Percentiles rank a stretch among this genome's conserved stretches.
Conservation (phyloP, 2,113 vertebrate genomes). For the Thymallus thymallus region DNA sequence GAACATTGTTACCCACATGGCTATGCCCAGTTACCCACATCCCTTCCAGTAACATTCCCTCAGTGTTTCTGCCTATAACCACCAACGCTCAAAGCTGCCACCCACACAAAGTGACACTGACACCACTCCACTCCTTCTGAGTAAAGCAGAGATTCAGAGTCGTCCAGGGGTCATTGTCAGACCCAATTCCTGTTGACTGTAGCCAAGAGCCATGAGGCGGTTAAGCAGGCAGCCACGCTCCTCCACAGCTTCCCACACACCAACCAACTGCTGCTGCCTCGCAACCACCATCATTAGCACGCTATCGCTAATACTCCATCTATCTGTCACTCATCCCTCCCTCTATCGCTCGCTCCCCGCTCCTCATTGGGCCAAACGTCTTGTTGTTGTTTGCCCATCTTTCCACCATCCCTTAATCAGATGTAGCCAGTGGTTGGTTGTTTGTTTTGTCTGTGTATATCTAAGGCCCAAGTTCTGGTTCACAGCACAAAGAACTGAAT, state of each 20-base stretch:
- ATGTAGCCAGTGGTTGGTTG: not conserved
- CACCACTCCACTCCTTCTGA: not conserved
- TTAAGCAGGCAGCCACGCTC: not conserved
- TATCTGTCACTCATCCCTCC: constrained; percentile 34
- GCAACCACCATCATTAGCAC: constrained; percentile 32
- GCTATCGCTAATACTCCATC: constrained; percentile 52
- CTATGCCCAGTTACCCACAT: constrained; percentile 3
- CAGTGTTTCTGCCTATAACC: no score
- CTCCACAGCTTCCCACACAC: constrained; percentile 44
- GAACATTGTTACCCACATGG: constrained; percentile 20
- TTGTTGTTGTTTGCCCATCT: not conserved
- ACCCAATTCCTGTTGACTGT: constrained; percentile 18
- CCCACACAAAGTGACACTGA: constrained; percentile 28
- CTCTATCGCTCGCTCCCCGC: constrained; percentile 14
- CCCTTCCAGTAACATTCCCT: no score
- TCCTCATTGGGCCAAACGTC: constrained; percentile 8
- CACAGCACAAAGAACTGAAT: constrained; percentile 49
- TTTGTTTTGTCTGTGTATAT: constrained; percentile 15
- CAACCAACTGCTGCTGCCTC: constrained; percentile 37
- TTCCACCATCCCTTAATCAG: not conserved
- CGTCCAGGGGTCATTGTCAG: constrained; percentile 43
- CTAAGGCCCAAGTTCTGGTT: constrained; percentile 30
- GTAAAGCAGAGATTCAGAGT: constrained; percentile 24
- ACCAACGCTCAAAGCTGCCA: constrained; percentile 15
- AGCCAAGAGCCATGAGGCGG: constrained; percentile 32